Base-by-base conservation (phyloP, 2,888 invertebrate species). In the Agonopterix alstromeriana region DNA sequence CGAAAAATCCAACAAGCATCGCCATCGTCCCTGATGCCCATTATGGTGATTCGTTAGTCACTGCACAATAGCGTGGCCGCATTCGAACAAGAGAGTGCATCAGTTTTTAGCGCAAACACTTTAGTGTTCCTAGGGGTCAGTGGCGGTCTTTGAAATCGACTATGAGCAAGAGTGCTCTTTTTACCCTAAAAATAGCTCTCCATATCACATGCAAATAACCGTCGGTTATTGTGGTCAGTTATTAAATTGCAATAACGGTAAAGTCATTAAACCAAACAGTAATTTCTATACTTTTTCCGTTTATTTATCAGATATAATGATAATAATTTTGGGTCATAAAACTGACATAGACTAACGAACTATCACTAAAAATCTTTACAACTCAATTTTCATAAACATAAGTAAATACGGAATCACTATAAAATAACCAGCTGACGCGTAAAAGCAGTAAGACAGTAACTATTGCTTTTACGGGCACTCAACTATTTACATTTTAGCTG, bases 401-500 rank as follows among this genome's bases (percentile, higher is more conserved):
- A 38, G 38, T 38, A 38, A 27, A 27, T 27, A 27, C 2, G 27
- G 27, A 38, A 45, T 50, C 47, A 46, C 50, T 47, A 48, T 50
- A 50, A 53, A 53, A 53, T 55, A 54, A 56, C 54, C 59, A 60
- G 58, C 55, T 61, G 56, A 62, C 55, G 53, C 56, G 54, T 55
- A 58, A 60, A 56, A 56, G 54, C 52, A 53, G 55, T 56, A 53
- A 56, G 5, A 7, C 27, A 27, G 27, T 57, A 56, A 60, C 63
- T 63, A 57, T 53, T 38, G 38, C n/a, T 56, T 60, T 60, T 57
- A 61, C 54, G 51, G 46, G 48, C 64, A 54, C 60, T 56, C 55
- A 50, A 46, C 54, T 58, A 56, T 56, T 62, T 57, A 57, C 63
- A 67, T 73, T 36, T 55, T 62, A 70, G 63, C 52, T 65, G 74